Evolutionary conservation across 2,797 vertebrate species (phyloP).

Genomic region (Semotilus atromaculatus): DNA sequence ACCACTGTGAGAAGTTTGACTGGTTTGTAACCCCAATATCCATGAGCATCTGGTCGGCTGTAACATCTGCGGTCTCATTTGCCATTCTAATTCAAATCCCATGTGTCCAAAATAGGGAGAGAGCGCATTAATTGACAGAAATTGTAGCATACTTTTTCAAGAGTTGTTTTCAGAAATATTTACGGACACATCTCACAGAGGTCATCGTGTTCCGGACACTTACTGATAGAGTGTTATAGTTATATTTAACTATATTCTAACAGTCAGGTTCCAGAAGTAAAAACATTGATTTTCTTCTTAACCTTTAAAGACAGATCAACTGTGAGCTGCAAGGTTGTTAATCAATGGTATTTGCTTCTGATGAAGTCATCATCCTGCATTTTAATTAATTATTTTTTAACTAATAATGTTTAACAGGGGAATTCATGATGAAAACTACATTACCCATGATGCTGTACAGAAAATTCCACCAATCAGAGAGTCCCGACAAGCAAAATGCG

Average conservation of each 20-base stretch:
- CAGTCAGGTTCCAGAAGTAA: background rate
- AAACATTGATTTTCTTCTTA: background rate
- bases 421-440: background rate
- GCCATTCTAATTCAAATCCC: slow-evolving; percentile 66
- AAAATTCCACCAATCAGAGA: background rate
- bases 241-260: background rate
- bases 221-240: slow-evolving; percentile 17
- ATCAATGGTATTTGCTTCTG: background rate
- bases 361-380: background rate
- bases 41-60: slow-evolving; percentile 59
- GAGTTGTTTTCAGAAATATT: slow-evolving; percentile 52
- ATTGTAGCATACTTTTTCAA: slow-evolving; percentile 47
- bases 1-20: slow-evolving; percentile 54
- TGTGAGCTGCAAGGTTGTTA: background rate
- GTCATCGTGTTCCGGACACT: slow-evolving; percentile 10
- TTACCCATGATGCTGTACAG: background rate
- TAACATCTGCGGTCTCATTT: slow-evolving; percentile 66
- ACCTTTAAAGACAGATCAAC: background rate
- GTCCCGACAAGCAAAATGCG: background rate
- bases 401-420: background rate
- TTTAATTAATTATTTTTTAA: background rate
- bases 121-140: slow-evolving; percentile 57
- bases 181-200: slow-evolving; percentile 33
- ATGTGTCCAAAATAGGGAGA: slow-evolving; percentile 55
- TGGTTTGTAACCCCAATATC: slow-evolving; percentile 63